Conservation (phyloP, 2,888 invertebrate species). For the Synanthedon formicaeformis region DNA sequence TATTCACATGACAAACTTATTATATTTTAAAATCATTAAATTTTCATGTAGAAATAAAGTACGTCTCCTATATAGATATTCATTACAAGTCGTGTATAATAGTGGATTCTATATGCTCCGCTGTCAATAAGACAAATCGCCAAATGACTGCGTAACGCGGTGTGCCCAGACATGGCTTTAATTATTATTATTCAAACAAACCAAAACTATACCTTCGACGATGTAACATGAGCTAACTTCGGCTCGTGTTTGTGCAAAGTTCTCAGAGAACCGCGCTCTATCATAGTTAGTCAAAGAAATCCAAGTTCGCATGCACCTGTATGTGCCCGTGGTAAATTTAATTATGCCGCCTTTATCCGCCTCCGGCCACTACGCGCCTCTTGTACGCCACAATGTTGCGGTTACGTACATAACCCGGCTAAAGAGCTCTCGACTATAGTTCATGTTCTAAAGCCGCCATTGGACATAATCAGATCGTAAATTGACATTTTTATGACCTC, state of each 20-base stretch:
- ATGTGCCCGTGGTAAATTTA: constrained; percentile 21
- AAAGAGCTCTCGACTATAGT: constrained; percentile 14
- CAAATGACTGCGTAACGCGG: too few species aligned
- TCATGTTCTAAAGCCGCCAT: constrained; percentile 18
- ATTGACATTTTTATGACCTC: constrained; percentile 8
- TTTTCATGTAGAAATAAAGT: too few species aligned
- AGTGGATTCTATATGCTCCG: too few species aligned
- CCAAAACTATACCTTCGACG: neutral
- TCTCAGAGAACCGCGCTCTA: neutral
- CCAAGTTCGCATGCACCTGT: constrained; percentile 16
- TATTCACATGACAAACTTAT: too few species aligned
- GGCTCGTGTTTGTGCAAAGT: neutral
- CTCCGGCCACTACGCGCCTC: constrained; percentile 2
- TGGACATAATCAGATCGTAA: constrained; percentile 13
- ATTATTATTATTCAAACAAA: too few species aligned
- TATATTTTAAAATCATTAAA: too few species aligned
- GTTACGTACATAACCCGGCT: constrained; percentile 12
- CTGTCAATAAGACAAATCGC: too few species aligned
- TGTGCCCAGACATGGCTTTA: too few species aligned
- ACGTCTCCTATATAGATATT: too few species aligned
- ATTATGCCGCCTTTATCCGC: constrained; percentile 18
- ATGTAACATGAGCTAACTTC: neutral
- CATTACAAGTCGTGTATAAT: too few species aligned
- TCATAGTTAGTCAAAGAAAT: constrained; percentile 17
- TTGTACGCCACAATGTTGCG: constrained; percentile 18